Conservation (phyloP, 2,888 invertebrate species). For the Cephus spinipes region DNA sequence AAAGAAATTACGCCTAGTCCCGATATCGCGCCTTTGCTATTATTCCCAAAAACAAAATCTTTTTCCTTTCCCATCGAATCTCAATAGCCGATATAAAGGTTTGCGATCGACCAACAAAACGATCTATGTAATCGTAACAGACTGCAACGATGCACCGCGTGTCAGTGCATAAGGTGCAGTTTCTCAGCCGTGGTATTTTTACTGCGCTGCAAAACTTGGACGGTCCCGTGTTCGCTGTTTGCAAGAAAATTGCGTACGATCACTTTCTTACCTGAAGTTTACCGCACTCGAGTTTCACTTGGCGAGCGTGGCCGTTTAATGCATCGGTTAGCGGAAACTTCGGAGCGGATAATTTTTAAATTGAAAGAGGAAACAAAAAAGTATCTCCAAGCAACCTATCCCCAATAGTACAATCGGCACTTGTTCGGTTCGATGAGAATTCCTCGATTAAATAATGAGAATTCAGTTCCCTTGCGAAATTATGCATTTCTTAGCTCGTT, state of each 20-base stretch:
- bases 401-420: background rate
- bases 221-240: background rate
- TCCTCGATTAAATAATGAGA: background rate
- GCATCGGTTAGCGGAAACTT: background rate
- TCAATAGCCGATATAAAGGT: background rate
- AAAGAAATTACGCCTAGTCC: background rate
- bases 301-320: background rate
- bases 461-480: background rate
- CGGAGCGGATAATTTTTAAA: background rate
- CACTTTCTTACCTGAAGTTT: background rate
- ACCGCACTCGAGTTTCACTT: background rate
- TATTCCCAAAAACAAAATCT: too few relatives aligned
- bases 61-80: too few relatives aligned
- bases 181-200: background rate
- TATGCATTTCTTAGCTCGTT: background rate
- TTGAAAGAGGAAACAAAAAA: slow-evolving; percentile 3
- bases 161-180: background rate
- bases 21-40: background rate
- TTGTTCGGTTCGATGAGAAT: background rate
- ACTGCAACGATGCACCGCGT: background rate
- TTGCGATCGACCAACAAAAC: background rate
- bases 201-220: background rate
- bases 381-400: background rate
- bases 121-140: background rate
- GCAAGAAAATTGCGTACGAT: background rate